Conservation (phyloP, 2,113 vertebrate genomes). For the Panthera tigris region DNA sequence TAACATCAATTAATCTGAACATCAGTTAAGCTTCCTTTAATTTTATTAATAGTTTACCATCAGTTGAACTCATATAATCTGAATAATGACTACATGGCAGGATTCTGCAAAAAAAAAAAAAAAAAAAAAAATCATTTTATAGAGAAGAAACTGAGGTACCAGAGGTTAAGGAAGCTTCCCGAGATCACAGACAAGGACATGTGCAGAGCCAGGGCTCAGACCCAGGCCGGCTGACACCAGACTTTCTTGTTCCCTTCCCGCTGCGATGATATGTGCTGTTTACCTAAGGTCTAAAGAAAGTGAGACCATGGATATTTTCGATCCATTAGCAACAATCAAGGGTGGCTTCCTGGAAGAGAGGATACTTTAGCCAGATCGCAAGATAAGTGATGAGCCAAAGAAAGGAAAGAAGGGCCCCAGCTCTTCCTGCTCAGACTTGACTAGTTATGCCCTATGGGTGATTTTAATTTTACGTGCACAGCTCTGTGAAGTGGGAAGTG, state of each 20-base stretch:
- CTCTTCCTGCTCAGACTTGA: background rate
- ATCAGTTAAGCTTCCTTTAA: no score
- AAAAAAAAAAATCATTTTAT: background rate
- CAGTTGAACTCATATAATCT: background rate
- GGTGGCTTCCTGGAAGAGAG: background rate
- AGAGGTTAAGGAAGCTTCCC: background rate
- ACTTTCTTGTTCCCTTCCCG: background rate
- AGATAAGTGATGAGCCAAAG: background rate
- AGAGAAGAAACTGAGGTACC: background rate
- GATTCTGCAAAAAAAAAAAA: background rate
- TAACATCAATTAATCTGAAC: background rate
- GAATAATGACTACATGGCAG: background rate
- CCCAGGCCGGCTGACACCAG: accelerated
- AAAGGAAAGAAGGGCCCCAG: background rate
- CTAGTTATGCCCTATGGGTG: background rate
- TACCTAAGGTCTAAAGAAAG: background rate
- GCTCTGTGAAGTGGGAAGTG: accelerated
- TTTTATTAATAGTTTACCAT: no score
- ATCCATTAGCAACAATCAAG: background rate
- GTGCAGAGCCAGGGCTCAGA: accelerated
- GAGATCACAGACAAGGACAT: background rate
- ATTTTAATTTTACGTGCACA: background rate
- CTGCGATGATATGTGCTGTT: accelerated
- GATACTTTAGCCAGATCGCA: background rate
- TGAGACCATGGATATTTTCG: background rate